These are phyloP conservation scores for Coptodon bakossiorum DNA, from an alignment of 2,113 vertebrate species.

Conservation along the genomic window DNA sequence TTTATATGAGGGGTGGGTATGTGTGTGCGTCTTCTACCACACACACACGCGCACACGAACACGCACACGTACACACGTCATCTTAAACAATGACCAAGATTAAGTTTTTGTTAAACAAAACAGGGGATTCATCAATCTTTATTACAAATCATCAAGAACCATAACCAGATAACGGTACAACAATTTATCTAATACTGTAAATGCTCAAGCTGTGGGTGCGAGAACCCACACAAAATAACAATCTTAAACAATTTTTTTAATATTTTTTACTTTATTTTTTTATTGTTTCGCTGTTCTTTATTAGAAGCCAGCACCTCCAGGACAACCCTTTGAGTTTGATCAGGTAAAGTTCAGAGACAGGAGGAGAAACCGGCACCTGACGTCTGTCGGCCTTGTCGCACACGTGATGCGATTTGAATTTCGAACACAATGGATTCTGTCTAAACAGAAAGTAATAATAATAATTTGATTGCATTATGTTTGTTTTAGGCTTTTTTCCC, in stretches of 20 bases:
- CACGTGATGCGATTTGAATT: not conserved
- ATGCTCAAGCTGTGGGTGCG: constrained; percentile 37
- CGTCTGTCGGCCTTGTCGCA: not conserved
- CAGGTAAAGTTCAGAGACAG: constrained; percentile 9
- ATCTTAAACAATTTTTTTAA: constrained; percentile 8
- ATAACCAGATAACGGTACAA: constrained; percentile 61
- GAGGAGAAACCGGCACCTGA: not conserved
- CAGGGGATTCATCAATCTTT: constrained; percentile 60
- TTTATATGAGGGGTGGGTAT: constrained; percentile 42
- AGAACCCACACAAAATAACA: constrained; percentile 38
- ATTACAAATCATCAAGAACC: constrained; percentile 66
- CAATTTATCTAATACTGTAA: constrained; percentile 63
- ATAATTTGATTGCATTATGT: not conserved
- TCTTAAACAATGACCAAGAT: constrained; percentile 69
- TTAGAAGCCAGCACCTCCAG: constrained; percentile 39
- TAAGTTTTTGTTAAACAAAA: constrained; percentile 60
- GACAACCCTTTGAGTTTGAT: constrained; percentile 6
- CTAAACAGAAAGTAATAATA: not conserved
- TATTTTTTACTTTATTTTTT: not conserved
- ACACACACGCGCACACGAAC: not conserved
- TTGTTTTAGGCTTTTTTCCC: not conserved
- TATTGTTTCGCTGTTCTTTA: not conserved
- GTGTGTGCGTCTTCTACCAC: constrained; percentile 19
- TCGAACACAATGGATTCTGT: not conserved
- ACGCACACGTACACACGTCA: constrained; percentile 17